Base-by-base conservation (phyloP, 1,140 invertebrate species). In the Aplysia californica region DNA sequence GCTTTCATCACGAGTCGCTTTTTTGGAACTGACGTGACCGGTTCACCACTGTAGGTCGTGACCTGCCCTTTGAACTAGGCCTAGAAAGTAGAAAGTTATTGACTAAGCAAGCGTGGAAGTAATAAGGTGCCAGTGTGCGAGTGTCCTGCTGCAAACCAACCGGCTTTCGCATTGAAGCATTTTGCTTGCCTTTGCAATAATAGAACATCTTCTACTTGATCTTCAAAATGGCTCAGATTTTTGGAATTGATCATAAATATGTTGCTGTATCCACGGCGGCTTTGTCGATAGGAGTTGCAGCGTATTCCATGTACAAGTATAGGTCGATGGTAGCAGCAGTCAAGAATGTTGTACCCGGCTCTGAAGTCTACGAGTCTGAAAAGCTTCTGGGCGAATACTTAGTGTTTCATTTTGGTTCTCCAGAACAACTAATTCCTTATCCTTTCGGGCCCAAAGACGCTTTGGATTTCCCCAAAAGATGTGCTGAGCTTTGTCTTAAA, bases 331-430 rank as follows among this genome's bases (percentile, higher is more conserved):
- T 44, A 65, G 80, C 55, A 67, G 39, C 29, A 64, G 73, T 18
- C 23, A 66, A 69, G 10, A 41, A 23, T 35, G 66, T 64, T n/a
- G n/a, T 50, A n/a, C 26, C 55, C 26, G 39, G 20, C 1, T 66
- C 61, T 4, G 68, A 71, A 65, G 79, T 88, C 3, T 90, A 89
- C 74, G 88, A 90, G 83, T 82, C 87, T 0, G 31, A 83, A 38
- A 88, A 87, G 80, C 72, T 84, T 6, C 44, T 90, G 29, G 84
- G 85, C 65, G 86, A 90, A 80, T 90, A 89, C 59, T 72, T 90
- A 10, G 67, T 87, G 33, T 87, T 90, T 78, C 88, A 90, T 79
- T 90, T 85, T 79, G 83, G 85, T 0, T 67, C 79, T 1, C 80
- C 83, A n/a, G 72, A 80, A 33, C 82, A 88, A 66, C 64, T 87